Percentiles rank a stretch among this genome's conserved stretches.
Evolutionary conservation across 2,888 invertebrate species (phyloP).

Genomic region (Microplitis deprimator): DNA sequence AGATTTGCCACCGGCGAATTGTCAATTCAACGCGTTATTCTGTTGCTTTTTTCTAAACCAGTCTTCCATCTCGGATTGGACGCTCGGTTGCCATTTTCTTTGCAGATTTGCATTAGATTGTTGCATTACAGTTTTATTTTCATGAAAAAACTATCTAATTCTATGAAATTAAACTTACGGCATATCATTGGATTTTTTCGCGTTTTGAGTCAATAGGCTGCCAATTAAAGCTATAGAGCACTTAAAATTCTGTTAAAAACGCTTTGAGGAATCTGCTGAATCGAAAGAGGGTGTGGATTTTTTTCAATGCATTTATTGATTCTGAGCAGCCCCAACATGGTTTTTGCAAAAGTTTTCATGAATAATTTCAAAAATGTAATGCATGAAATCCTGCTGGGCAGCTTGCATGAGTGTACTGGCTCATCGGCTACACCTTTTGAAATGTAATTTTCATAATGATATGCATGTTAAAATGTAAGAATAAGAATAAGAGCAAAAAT

Average conservation of each 20-base stretch:
- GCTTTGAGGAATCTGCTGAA: no score
- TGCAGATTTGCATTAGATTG: background rate
- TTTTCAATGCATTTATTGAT: no score
- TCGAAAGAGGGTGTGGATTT: no score
- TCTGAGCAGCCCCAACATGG: background rate
- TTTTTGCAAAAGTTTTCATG: background rate
- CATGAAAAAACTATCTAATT: background rate
- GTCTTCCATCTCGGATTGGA: no score
- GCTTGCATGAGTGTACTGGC: conserved; percentile 30
- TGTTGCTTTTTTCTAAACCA: no score
- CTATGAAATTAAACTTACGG: background rate
- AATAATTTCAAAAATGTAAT: conserved; percentile 7
- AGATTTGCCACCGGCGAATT: background rate
- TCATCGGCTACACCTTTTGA: conserved; percentile 55
- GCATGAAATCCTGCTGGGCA: conserved; percentile 26
- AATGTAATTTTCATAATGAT: conserved; percentile 62
- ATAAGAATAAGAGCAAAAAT: conserved; percentile 16
- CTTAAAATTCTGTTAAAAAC: background rate
- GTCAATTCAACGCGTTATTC: background rate
- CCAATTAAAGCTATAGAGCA: background rate
- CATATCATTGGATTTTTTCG: background rate
- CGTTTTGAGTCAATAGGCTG: background rate
- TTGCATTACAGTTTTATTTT: background rate
- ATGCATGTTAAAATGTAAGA: conserved; percentile 49
- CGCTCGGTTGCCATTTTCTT: background rate